phyloP scores from a whole-genome alignment of 23 tunicate genomes.

The Clavelina lepadiformis region DNA sequence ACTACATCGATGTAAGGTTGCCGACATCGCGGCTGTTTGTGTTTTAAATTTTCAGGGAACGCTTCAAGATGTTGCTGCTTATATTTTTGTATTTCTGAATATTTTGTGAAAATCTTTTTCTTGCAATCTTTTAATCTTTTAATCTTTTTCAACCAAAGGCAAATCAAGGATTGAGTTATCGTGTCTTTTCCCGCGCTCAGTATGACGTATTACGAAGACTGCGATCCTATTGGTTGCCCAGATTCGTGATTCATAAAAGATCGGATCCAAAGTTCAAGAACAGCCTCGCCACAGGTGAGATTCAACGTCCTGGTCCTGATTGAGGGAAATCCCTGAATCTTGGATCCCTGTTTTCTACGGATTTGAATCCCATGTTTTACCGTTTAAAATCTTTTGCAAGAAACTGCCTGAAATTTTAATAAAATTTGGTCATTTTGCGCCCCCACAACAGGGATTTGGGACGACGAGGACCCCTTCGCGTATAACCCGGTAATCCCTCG shows the following conservation, averaged over 20 bases:
- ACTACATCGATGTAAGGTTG: too few relatives aligned
- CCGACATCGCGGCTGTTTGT: too few relatives aligned
- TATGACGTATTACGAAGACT: slow-evolving; percentile 88
- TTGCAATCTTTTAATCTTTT: too few relatives aligned
- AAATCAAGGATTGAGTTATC: slow-evolving; percentile 55
- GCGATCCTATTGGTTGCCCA: slow-evolving; percentile 88
- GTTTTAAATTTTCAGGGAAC: too few relatives aligned
- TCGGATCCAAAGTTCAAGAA: slow-evolving; percentile 41
- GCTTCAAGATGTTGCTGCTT: too few relatives aligned
- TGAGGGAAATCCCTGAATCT: too few relatives aligned
- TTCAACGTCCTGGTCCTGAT: not conserved
- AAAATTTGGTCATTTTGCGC: not conserved
- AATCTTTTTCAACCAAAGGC: too few relatives aligned
- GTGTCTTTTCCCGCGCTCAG: slow-evolving; percentile 68
- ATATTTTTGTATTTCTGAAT: too few relatives aligned
- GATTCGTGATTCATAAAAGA: slow-evolving; percentile 69
- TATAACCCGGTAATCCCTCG: slow-evolving; percentile 9
- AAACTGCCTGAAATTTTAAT: not conserved
- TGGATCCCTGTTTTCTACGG: not conserved
- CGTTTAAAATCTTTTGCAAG: not conserved
- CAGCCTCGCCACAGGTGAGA: slow-evolving; percentile 47
- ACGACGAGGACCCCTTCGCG: slow-evolving; percentile 14
- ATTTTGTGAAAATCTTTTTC: too few relatives aligned
- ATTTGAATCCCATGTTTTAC: not conserved
- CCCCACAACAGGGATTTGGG: slow-evolving; percentile 19